These are phyloP conservation scores for Parnassius orleans DNA, from an alignment of 2,888 invertebrate species.

Conservation along the genomic window DNA sequence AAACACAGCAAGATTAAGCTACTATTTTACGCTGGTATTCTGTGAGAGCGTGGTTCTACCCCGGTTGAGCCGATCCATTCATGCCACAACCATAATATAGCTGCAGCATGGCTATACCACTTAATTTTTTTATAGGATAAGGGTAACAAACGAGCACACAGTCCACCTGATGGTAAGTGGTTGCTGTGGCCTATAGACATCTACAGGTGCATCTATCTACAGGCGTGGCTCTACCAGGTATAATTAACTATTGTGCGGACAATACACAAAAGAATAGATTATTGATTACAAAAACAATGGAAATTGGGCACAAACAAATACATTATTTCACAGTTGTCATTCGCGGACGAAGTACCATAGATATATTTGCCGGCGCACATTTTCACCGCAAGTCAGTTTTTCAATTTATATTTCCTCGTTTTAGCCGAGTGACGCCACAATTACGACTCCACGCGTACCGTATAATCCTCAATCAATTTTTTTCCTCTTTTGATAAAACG, in stretches of 20 bases:
- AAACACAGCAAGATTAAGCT: too few species aligned
- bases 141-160: too few species aligned
- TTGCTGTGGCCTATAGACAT: too few species aligned
- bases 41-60: too few species aligned
- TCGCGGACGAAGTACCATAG: conserved; percentile 61
- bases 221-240: too few species aligned
- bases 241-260: conserved; percentile 46
- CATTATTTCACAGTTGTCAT: conserved; percentile 67
- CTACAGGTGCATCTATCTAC: too few species aligned
- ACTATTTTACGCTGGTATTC: too few species aligned
- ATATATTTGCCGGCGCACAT: conserved; percentile 66
- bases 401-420: conserved; percentile 76
- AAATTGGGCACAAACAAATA: conserved; percentile 67
- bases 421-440: conserved; percentile 72
- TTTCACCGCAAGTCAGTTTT: conserved; percentile 68
- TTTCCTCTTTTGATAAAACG: conserved; percentile 28
- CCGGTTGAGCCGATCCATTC: too few species aligned
- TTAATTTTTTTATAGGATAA: too few species aligned
- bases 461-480: conserved; percentile 59
- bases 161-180: too few species aligned
- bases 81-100: too few species aligned
- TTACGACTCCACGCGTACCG: conserved; percentile 59
- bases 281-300: conserved; percentile 64
- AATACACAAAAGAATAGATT: conserved; percentile 55
- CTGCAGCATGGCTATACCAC: too few species aligned